Evolutionary conservation across 2,888 invertebrate species (phyloP), one percentile per base, ranked within the genome.

Genomic region (Bedellia somnulentella): DNA sequence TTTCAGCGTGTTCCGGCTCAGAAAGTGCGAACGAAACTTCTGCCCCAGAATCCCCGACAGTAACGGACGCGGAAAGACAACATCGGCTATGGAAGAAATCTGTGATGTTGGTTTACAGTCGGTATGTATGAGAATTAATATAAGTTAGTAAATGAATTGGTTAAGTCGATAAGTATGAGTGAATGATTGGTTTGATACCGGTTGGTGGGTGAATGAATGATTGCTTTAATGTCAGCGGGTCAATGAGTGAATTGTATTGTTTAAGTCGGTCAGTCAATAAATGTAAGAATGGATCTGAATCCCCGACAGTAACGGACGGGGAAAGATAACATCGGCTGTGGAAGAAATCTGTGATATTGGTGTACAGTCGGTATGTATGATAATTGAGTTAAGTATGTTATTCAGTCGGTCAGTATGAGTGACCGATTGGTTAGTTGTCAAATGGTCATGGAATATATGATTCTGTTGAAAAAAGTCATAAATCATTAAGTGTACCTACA

Each of bases 261-360:
- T n/a, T n/a, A n/a, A n/a, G n/a, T n/a, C n/a, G n/a, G n/a, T n/a
- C n/a, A n/a, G n/a, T n/a, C n/a, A n/a, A n/a, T n/a, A n/a, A n/a
- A n/a, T n/a, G n/a, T n/a, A n/a, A n/a, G n/a, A n/a, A n/a, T n/a
- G n/a, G n/a, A n/a, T n/a, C 73, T 2, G 73, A 71, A 21, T 73
- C 73, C 0, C 68, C 73, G 3, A 50, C 56, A 36, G 75, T 71
- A 1, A 68, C 61, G 33, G 90, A 90, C 37, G 88, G 87, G 29
- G 88, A 89, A 44, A 73, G 85, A 5, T 89, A 90, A 31, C 86
- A 88, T 49, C 76, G 86, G 15, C 82, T 86, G 15, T 93, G 94
- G 87, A 93, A 91, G 67, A 94, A 94, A 52, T 87, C 92, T 1
- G 87, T 95, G 27, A 83, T 93, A 81, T 71, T 91, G 5, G 87